Base-by-base conservation (phyloP, 2,113 vertebrate genomes). In the Nasalis larvatus region DNA sequence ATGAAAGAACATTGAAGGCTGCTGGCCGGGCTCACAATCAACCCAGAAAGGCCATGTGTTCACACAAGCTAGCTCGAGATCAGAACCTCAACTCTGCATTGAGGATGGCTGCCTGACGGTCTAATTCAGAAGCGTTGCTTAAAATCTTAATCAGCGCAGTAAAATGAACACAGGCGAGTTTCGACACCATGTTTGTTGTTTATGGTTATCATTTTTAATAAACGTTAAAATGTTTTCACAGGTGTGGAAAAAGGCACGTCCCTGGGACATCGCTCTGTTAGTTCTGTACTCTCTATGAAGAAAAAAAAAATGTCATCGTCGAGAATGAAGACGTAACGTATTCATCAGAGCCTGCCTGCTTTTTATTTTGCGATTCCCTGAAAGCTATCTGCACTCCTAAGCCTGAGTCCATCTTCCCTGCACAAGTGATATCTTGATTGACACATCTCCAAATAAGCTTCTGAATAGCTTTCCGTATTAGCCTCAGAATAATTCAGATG, bases 401-500 rank as follows among this genome's bases (percentile, higher is more conserved):
- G 97, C 96, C 94, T 0, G 13, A 66, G 97, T 91, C 97, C 97
- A 97, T 98, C 98, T 97, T 96, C 95, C 90, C 89, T 82, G 97
- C 86, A 90, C 95, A 97, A 98, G 95, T 45, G 85, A 92, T 98
- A 98, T 98, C 98, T 98, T 99, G 99, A 99, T 99, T 99, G 99
- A 99, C 98, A 98, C 98, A 95, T 98, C 99, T 99, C 99, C 99
- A 99, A 99, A 99, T 99, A 99, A 99, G 99, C 98, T 98, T 98
- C 98, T 99, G 99, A 99, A 99, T 99, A 99, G 99, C 99, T 99
- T 98, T 98, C 98, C 98, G 98, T 99, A 99, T 98, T 98, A 99
- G 99, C 98, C 98, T 99, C 99, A 98, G 99, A 99, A 99, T 99
- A 99, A 99, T 99, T 99, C 99, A 99, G 99, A 99, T 99, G 99